Evolutionary conservation across 2,888 invertebrate species (phyloP).

Genomic region (Mechanitis mazaeus): DNA sequence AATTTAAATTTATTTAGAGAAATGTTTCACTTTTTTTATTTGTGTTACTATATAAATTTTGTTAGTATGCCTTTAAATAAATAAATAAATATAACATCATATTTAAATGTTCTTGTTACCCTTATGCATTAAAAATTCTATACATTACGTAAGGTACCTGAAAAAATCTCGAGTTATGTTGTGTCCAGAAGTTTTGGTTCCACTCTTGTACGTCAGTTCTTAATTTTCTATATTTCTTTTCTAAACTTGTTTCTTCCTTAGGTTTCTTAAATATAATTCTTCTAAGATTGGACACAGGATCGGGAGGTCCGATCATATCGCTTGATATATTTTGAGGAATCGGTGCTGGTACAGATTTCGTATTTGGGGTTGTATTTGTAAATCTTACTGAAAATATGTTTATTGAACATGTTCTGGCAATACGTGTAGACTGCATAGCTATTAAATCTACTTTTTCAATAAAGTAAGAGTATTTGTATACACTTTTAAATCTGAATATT

Average conservation of each 20-base stretch:
- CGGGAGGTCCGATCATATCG: conserved; percentile 88
- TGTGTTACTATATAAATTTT: too few species aligned
- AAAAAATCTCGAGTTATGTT: conserved; percentile 86
- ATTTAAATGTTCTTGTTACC: too few species aligned
- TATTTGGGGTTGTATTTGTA: conserved; percentile 41
- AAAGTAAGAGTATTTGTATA: background rate
- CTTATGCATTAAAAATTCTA: too few species aligned
- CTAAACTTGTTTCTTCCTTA: conserved; percentile 80
- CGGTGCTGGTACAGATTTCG: conserved; percentile 54
- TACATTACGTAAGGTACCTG: conserved; percentile 50
- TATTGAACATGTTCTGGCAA: conserved; percentile 10
- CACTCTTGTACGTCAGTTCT: conserved; percentile 85
- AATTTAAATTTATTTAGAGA: too few species aligned
- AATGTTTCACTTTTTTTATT: too few species aligned
- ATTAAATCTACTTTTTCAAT: conserved; percentile 4
- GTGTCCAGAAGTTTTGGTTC: conserved; percentile 91
- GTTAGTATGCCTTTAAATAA: too few species aligned
- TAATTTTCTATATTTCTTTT: conserved; percentile 79
- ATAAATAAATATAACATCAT: too few species aligned
- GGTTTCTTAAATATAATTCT: conserved; percentile 81
- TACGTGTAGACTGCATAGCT: conserved; percentile 18
- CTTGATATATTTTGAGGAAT: conserved; percentile 58
- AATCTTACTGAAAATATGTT: conserved; percentile 8
- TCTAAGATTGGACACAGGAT: conserved; percentile 86
- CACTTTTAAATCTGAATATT: background rate